A percentile compares a stretch with the other conserved stretches of the same genome.
Conservation (phyloP, 2,797 vertebrate species). For the Sebastes miniatus region DNA sequence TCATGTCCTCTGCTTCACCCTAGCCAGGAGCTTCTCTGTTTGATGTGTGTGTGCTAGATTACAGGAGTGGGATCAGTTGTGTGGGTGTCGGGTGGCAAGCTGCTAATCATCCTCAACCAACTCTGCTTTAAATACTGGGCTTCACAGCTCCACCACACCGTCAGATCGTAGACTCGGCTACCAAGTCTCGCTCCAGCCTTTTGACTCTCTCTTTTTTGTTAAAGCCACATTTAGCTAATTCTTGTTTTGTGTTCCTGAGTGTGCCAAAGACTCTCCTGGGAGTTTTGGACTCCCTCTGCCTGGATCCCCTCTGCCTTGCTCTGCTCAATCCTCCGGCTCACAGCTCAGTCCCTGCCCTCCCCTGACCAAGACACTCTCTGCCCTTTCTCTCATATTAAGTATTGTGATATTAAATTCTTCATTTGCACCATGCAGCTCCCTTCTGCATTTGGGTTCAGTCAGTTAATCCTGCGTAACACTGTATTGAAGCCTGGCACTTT, state of each 20-base stretch:
- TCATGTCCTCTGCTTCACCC: neutral
- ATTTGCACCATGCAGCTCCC: neutral
- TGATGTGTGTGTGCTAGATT: neutral
- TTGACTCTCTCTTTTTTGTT: neutral
- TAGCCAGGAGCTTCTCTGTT: neutral
- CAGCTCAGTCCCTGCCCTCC: neutral
- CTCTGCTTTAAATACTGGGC: neutral
- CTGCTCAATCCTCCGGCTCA: too few species aligned
- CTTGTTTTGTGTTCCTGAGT: too few species aligned
- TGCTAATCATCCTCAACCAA: neutral
- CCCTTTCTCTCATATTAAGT: neutral
- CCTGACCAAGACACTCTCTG: neutral
- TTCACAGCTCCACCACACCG: neutral
- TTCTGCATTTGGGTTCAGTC: neutral
- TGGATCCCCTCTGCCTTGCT: too few species aligned
- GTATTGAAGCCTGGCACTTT: neutral
- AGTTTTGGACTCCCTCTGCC: too few species aligned
- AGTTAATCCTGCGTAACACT: neutral
- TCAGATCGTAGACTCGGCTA: neutral
- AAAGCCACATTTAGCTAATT: too few species aligned
- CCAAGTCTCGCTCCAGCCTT: neutral
- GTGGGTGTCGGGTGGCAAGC: neutral
- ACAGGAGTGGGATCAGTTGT: neutral
- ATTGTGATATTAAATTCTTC: neutral
- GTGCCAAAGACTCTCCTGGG: too few species aligned